Percentiles rank a stretch among this genome's conserved stretches.
Conservation (phyloP, 2,888 invertebrate species). For the Eristalinus sepulchralis region DNA sequence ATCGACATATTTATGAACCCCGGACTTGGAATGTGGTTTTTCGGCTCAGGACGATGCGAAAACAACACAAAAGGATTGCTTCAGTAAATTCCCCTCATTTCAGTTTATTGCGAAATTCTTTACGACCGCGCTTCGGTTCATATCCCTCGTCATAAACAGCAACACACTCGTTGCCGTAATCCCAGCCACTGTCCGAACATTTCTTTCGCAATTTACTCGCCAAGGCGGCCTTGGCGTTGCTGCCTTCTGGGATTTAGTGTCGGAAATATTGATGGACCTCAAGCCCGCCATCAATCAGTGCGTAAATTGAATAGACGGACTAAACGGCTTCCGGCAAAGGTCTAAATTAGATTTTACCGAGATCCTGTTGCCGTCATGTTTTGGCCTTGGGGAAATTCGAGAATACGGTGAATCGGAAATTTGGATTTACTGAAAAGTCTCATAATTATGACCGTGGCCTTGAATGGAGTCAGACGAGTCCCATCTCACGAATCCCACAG, state of each 20-base stretch:
- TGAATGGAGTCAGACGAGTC: too few relatives aligned
- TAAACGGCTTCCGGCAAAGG: neutral
- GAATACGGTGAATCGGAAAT: neutral
- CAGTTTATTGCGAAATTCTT: neutral
- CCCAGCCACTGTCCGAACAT: neutral
- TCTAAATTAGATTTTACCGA: neutral
- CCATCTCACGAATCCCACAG: too few relatives aligned
- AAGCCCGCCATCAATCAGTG: slow-evolving; percentile 5
- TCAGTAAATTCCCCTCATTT: neutral
- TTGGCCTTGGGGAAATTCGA: neutral
- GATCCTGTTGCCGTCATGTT: neutral
- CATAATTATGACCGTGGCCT: neutral
- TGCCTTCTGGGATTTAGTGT: neutral
- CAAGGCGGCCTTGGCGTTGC: neutral
- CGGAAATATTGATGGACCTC: slow-evolving; percentile 7
- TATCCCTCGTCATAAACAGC: slow-evolving; percentile 15
- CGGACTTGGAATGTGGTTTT: neutral
- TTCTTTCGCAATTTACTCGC: neutral
- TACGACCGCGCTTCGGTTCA: neutral
- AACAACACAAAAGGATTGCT: slow-evolving; percentile 6
- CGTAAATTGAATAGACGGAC: slow-evolving; percentile 16
- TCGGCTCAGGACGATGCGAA: neutral
- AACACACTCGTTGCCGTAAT: neutral
- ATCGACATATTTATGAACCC: neutral
- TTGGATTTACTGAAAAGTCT: neutral